These are phyloP conservation scores for Lycaena phlaeas DNA, from an alignment of 2,888 invertebrate species.

Conservation along the genomic window DNA sequence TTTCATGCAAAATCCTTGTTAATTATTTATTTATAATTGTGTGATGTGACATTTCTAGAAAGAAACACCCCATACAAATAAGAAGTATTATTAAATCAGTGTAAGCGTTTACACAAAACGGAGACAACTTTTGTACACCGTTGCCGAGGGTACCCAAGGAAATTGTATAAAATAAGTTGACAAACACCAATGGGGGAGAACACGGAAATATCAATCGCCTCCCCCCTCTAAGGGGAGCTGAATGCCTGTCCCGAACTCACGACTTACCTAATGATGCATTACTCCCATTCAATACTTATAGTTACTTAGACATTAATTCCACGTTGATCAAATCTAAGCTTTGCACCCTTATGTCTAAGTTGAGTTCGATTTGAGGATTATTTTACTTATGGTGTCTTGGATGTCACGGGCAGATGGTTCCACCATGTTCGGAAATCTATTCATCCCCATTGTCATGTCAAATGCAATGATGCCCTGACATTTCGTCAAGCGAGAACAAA, in stretches of 20 bases:
- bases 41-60: no score
- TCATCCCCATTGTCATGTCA: conserved; percentile 27
- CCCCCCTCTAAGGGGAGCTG: conserved; percentile 26
- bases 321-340: not conserved
- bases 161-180: conserved; percentile 5
- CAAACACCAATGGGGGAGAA: conserved; percentile 16
- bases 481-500: conserved; percentile 9
- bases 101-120: no score
- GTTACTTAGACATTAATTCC: conserved; percentile 14
- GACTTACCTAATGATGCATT: conserved; percentile 41
- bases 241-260: conserved; percentile 39
- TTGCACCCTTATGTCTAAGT: not conserved
- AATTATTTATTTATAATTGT: no score
- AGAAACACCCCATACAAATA: no score
- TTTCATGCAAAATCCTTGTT: no score
- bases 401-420: conserved; percentile 26
- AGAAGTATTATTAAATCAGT: no score
- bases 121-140: no score
- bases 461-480: conserved; percentile 19
- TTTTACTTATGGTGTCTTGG: not conserved
- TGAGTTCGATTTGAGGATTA: not conserved
- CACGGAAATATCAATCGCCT: conserved; percentile 36
- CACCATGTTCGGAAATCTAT: conserved; percentile 22
- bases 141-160: not conserved
- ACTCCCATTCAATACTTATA: conserved; percentile 30